Conservation (phyloP, 2,113 vertebrate species). For the Chiloscyllium plagiosum region DNA sequence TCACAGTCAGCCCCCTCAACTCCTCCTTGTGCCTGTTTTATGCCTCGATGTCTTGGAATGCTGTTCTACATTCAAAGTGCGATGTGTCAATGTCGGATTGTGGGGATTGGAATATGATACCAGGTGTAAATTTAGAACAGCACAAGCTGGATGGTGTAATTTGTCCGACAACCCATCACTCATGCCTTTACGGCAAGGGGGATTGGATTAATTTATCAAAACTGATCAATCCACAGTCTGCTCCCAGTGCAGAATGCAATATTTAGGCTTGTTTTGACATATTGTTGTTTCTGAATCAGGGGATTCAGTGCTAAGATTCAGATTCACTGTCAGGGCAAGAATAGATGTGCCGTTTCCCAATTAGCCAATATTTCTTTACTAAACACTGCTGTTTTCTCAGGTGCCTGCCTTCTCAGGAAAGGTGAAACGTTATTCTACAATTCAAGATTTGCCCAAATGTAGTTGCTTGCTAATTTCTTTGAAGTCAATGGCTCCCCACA, state of each 20-base stretch:
- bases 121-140: neutral
- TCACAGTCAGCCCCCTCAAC: neutral
- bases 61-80: neutral
- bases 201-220: slow-evolving; percentile 11
- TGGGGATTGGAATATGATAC: neutral
- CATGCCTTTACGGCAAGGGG: neutral
- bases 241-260: neutral
- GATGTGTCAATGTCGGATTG: neutral
- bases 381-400: neutral
- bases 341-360: neutral
- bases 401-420: neutral
- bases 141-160: neutral
- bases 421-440: neutral
- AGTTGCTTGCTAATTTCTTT: neutral
- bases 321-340: neutral
- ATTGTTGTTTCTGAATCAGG: neutral
- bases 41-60: neutral
- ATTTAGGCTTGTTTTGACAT: neutral
- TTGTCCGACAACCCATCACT: neutral
- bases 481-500: neutral
- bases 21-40: neutral
- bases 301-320: too few relatives aligned
- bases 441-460: neutral
- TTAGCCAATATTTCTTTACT: neutral
- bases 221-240: neutral